phyloP scores from a whole-genome alignment of 1,140 invertebrate species.

The Danaus plexippus region DNA sequence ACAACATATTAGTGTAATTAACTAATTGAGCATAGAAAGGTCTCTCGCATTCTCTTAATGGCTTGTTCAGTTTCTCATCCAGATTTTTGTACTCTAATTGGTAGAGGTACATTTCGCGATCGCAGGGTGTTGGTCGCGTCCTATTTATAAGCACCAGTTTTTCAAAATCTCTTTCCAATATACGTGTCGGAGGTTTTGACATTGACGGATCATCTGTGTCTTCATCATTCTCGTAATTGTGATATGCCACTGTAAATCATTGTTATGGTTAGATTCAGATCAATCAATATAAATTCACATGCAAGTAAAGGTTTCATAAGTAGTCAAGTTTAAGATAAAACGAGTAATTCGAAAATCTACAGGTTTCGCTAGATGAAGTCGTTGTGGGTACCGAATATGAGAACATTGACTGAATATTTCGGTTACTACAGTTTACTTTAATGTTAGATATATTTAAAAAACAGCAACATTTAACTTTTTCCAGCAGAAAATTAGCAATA shows the following conservation, averaged over 20 bases:
- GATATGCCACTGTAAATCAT: slow-evolving; percentile 44
- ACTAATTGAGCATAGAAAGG: slow-evolving; percentile 88
- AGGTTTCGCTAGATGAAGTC: too few relatives aligned
- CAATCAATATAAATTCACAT: slow-evolving; percentile 12
- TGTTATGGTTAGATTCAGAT: too few relatives aligned
- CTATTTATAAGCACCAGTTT: slow-evolving; percentile 79
- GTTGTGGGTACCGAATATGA: too few relatives aligned
- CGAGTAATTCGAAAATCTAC: too few relatives aligned
- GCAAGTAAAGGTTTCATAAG: slow-evolving; percentile 7
- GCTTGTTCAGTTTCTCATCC: slow-evolving; percentile 53
- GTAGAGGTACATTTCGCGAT: slow-evolving; percentile 75
- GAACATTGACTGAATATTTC: too few relatives aligned
- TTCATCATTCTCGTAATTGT: slow-evolving; percentile 66
- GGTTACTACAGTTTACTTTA: too few relatives aligned
- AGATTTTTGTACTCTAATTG: slow-evolving; percentile 57
- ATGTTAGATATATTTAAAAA: too few relatives aligned
- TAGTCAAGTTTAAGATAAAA: too few relatives aligned
- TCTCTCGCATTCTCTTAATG: slow-evolving; percentile 58
- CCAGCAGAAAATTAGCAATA: too few relatives aligned
- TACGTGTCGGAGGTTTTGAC: slow-evolving; percentile 58
- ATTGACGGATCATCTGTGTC: slow-evolving; percentile 54
- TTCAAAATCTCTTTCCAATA: slow-evolving; percentile 73
- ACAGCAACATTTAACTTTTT: too few relatives aligned
- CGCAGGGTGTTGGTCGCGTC: slow-evolving; percentile 84
- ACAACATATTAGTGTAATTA: slow-evolving; percentile 85